A percentile compares a stretch with the other conserved stretches of the same genome.
Conservation (phyloP, 2,888 invertebrate species). For the Plagodis pulveraria region DNA sequence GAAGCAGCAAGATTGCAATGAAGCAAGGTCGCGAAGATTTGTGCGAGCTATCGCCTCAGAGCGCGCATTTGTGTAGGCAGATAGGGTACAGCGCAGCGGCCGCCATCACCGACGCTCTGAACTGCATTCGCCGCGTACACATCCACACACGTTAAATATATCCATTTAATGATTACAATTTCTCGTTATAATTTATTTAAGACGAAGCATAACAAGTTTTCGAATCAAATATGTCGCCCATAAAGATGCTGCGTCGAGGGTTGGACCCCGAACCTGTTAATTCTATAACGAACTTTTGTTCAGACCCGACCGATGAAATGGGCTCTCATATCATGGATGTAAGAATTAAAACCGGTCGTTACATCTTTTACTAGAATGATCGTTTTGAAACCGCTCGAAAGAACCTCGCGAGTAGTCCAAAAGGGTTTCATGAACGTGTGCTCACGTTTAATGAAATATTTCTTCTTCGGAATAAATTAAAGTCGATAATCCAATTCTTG, state of each 20-base stretch:
- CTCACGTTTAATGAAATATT: constrained; percentile 79
- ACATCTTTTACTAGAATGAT: constrained; percentile 70
- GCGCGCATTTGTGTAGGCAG: constrained; percentile 80
- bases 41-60: constrained; percentile 71
- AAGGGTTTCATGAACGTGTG: constrained; percentile 78
- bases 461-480: constrained; percentile 82
- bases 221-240: constrained; percentile 85
- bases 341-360: constrained; percentile 83
- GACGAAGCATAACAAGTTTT: constrained; percentile 84
- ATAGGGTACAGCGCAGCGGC: constrained; percentile 52
- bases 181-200: constrained; percentile 85
- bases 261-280: constrained; percentile 75
- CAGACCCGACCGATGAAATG: constrained; percentile 66
- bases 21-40: constrained; percentile 69
- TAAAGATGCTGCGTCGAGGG: constrained; percentile 83
- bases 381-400: constrained; percentile 73
- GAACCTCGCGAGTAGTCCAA: constrained; percentile 60
- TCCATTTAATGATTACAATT: constrained; percentile 84
- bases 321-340: constrained; percentile 73
- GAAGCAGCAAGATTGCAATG: constrained; percentile 49
- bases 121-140: constrained; percentile 53
- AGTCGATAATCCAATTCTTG: constrained; percentile 80
- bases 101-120: constrained; percentile 31
- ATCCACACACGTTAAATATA: constrained; percentile 80
- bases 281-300: constrained; percentile 78